A percentile compares a stretch with the other conserved stretches of the same genome.
phyloP scores from a whole-genome alignment of 2,113 vertebrate species.

The Nerophis lumbriciformis region DNA sequence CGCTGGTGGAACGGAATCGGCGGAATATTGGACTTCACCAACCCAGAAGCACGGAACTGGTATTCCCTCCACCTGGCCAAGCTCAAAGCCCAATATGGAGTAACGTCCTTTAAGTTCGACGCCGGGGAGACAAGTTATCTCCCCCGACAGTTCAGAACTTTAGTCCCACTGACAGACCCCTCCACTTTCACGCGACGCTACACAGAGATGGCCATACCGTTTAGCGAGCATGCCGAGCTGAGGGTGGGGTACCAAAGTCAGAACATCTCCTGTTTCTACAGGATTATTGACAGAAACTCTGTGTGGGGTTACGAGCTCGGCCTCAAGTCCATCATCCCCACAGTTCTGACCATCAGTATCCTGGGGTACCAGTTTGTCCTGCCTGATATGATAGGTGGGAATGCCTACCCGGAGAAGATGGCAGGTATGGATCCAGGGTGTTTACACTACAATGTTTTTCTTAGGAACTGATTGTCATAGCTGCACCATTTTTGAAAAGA shows the following conservation, averaged over 20 bases:
- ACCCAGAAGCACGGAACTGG: constrained; percentile 82
- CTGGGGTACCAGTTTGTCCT: constrained; percentile 88
- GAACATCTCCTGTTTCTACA: constrained; percentile 89
- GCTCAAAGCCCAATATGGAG: constrained; percentile 75
- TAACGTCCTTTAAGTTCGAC: constrained; percentile 91
- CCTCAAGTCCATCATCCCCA: constrained; percentile 89
- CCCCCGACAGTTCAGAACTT: constrained; percentile 84
- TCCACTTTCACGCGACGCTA: constrained; percentile 85
- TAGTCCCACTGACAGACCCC: constrained; percentile 76
- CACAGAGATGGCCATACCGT: constrained; percentile 86
- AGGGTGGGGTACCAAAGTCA: constrained; percentile 90
- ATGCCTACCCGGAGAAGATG: constrained; percentile 71
- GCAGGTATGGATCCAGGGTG: constrained; percentile 32
- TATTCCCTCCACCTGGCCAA: constrained; percentile 76
- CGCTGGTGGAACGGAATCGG: constrained; percentile 92
- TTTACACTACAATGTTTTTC: neutral
- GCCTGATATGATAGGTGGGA: constrained; percentile 86
- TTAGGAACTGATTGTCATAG: too few species aligned
- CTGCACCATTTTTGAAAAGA: too few species aligned
- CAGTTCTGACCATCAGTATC: constrained; percentile 86
- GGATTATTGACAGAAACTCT: constrained; percentile 87
- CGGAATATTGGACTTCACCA: constrained; percentile 90
- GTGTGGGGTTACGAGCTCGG: constrained; percentile 90
- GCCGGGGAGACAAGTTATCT: constrained; percentile 91
- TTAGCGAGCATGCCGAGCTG: constrained; percentile 82